Conservation (phyloP, 2,888 invertebrate species). For the Sceliomorpha sp. region DNA sequence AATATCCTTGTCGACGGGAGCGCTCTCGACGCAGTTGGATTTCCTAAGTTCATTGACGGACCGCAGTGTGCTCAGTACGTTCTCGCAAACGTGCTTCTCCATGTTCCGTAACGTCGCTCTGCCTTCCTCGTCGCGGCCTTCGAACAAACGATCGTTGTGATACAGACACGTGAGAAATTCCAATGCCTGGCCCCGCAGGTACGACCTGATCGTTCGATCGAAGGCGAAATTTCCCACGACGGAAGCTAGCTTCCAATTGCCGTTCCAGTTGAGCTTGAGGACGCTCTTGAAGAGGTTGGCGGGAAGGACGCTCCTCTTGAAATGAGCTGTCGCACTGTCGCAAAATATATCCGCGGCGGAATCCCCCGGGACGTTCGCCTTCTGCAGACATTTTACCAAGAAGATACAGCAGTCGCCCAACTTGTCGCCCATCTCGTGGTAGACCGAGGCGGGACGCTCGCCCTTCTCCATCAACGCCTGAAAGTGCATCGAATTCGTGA, state of each 20-base stretch:
- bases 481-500: background rate
- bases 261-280: conserved; percentile 85
- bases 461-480: conserved; percentile 85
- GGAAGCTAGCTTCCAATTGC: conserved; percentile 83
- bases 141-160: conserved; percentile 82
- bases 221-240: conserved; percentile 83
- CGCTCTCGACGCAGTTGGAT: no score
- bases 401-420: conserved; percentile 85
- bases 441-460: conserved; percentile 83
- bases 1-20: conserved; percentile 75
- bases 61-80: conserved; percentile 79
- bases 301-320: conserved; percentile 84
- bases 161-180: conserved; percentile 86
- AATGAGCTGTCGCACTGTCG: conserved; percentile 83
- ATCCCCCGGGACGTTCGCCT: conserved; percentile 71
- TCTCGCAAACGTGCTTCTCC: conserved; percentile 81
- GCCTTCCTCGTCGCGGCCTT: conserved; percentile 75
- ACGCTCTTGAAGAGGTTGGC: conserved; percentile 85
- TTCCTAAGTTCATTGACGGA: conserved; percentile 71
- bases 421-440: conserved; percentile 85
- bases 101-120: conserved; percentile 76
- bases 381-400: conserved; percentile 84
- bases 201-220: conserved; percentile 83
- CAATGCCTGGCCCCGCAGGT: conserved; percentile 85
- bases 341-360: conserved; percentile 81